A percentile compares a stretch with the other conserved stretches of the same genome.
Evolutionary conservation across 2,797 vertebrate species (phyloP).

Genomic region (Anomalospiza imberbis): DNA sequence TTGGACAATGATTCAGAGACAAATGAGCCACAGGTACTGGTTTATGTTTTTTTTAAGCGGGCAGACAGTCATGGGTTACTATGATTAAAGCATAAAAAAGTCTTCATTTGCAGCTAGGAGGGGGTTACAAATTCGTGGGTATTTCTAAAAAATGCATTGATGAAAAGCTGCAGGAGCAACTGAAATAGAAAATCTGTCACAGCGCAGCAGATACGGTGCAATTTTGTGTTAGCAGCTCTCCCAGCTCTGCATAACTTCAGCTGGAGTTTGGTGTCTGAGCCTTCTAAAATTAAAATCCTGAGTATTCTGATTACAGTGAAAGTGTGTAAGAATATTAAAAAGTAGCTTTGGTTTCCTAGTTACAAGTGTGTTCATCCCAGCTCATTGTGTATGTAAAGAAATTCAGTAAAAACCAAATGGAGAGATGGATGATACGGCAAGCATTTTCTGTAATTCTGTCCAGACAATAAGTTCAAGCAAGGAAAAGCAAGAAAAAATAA

Average conservation of each 20-base stretch:
- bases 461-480: background rate
- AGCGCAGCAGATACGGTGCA: background rate
- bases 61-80: background rate
- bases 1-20: background rate
- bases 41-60: background rate
- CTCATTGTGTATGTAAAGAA: background rate
- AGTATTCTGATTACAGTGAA: slow-evolving; percentile 13
- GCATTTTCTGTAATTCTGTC: background rate
- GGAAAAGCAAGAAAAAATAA: background rate
- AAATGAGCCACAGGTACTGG: background rate
- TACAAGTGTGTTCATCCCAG: background rate
- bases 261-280: background rate
- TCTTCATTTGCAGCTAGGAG: background rate
- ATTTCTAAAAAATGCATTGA: background rate
- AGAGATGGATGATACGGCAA: background rate
- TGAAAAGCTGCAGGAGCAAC: background rate
- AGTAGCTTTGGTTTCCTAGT: slow-evolving; percentile 4
- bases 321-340: background rate
- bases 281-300: slow-evolving; percentile 36
- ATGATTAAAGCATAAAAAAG: background rate
- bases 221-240: slow-evolving; percentile 8
- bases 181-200: background rate
- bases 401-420: background rate
- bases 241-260: background rate
- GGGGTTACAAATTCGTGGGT: background rate